Evolutionary conservation across 2,113 vertebrate species (phyloP).

Genomic region (Tretioscincus oriximinensis): DNA sequence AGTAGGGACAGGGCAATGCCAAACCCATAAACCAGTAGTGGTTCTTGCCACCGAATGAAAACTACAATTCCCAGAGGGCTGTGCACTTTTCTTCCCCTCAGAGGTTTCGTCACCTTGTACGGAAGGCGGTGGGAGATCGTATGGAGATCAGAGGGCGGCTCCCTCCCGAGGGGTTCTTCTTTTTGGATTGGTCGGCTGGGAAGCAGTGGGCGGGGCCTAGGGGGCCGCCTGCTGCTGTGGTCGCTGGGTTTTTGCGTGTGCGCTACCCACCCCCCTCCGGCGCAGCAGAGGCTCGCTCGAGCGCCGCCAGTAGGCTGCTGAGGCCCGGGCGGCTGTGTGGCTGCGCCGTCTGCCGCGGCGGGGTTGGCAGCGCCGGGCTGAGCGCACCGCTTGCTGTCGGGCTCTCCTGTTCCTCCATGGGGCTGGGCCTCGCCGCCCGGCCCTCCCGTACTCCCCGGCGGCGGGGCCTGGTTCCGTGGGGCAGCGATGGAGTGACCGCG

Average conservation of each 20-base stretch:
- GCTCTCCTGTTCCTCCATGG: background rate
- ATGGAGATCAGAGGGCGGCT: background rate
- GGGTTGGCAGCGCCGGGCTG: background rate
- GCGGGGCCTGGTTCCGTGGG: background rate
- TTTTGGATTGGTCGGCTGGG: background rate
- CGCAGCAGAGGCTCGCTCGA: no score
- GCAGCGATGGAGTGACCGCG: background rate
- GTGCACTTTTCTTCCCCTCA: no score
- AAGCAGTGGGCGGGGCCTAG: background rate
- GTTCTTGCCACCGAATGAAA: background rate
- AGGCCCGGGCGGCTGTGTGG: background rate
- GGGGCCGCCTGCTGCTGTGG: no score
- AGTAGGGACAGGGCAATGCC: no score
- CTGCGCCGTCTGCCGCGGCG: background rate
- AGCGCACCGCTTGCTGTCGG: background rate
- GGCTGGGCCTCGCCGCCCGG: background rate
- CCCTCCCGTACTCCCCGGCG: background rate
- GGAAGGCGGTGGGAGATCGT: background rate
- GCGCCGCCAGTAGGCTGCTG: no score
- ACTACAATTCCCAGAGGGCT: constrained; percentile 13
- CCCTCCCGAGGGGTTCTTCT: background rate
- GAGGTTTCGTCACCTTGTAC: background rate
- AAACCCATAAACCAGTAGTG: no score
- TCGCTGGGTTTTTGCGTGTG: constrained; percentile 1
- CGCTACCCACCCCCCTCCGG: background rate